Evolutionary conservation across 1,140 invertebrate genomes (phyloP), one percentile per base, ranked within the genome.

Genomic region (Diorhabda sublineata): DNA sequence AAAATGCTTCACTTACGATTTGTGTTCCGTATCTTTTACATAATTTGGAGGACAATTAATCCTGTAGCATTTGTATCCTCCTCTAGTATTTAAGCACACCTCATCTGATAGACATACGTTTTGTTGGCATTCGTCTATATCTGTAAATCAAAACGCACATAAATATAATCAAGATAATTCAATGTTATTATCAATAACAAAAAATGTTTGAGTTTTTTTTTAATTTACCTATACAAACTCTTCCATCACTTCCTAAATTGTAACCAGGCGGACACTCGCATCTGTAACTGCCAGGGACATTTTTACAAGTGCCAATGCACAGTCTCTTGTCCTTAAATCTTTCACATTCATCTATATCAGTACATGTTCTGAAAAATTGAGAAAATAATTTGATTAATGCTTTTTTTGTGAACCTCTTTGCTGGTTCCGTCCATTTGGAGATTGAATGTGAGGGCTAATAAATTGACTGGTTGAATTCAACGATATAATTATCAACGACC

Each of bases 201-300:
- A 26, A 26, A 26, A 26, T 26, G 26, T 26, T 26, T 26, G 4
- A 8, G 47, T 52, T 52, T n/a, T 52, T 52, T 52, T 52, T 52
- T 52, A 52, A 67, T 70, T 82, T 82, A 92, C 91, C 92, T 80
- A 90, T 87, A 74, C 93, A 96, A 41, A 88, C 89, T 60, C 88
- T 83, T 26, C 84, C 84, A 76, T 95, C 92, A 4, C 82, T 76
- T 0, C 86, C 85, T 3, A 95, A 82, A 41, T 83, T 85, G 80
- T 96, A 98, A 0, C 96, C 96, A 3, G 86, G 80, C 0, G 96
- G 96, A 83, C 96, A 98, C 7, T 84, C 82, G 81, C 96, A 98
- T 58, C 84, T 83, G 79, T 93, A 98, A 57, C 91, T 93, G 3
- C 97, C 97, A 0, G 90, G 89, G 2, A 89, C 88, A 78, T 98